A percentile compares a stretch with the other conserved stretches of the same genome.
Evolutionary conservation across 2,113 vertebrate genomes (phyloP).

Genomic region (Calidris pygmaea): DNA sequence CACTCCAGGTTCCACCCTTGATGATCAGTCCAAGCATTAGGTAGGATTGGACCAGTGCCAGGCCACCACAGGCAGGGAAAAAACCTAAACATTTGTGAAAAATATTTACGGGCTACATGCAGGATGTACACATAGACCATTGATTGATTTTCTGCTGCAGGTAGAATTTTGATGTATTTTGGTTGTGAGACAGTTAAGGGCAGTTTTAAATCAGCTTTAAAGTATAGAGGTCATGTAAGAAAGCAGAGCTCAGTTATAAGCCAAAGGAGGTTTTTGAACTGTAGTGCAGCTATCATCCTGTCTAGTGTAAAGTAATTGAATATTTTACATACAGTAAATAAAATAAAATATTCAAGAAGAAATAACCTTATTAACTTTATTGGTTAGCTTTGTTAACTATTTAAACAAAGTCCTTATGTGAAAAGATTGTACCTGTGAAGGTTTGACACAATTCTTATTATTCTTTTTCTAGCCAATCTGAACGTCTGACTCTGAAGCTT

Average conservation of each 20-base stretch:
- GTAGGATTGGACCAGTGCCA: not conserved
- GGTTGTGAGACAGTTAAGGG: not conserved
- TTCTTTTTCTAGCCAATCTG: not conserved
- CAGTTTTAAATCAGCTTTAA: not conserved
- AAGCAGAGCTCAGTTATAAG: not conserved
- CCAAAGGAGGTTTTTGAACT: not conserved
- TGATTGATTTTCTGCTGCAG: not conserved
- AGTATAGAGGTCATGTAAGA: not conserved
- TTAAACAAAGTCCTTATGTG: not conserved
- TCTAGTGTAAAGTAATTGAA: not conserved
- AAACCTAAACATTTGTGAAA: not conserved
- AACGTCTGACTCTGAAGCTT: not conserved
- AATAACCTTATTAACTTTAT: not conserved
- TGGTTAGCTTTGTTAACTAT: not conserved
- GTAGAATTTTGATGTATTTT: not conserved
- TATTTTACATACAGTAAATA: not conserved
- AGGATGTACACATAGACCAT: not conserved
- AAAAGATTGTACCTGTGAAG: not conserved
- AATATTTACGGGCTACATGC: not conserved
- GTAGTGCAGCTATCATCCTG: rapidly evolving
- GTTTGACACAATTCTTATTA: not conserved
- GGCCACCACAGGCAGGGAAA: not conserved
- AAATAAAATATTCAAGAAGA: not conserved
- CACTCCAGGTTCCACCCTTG: not conserved
- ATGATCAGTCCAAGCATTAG: not conserved